Percentiles rank a stretch among this genome's conserved stretches.
Evolutionary conservation across 2,888 invertebrate genomes (phyloP).

Genomic region (Stictocephala bisonia): DNA sequence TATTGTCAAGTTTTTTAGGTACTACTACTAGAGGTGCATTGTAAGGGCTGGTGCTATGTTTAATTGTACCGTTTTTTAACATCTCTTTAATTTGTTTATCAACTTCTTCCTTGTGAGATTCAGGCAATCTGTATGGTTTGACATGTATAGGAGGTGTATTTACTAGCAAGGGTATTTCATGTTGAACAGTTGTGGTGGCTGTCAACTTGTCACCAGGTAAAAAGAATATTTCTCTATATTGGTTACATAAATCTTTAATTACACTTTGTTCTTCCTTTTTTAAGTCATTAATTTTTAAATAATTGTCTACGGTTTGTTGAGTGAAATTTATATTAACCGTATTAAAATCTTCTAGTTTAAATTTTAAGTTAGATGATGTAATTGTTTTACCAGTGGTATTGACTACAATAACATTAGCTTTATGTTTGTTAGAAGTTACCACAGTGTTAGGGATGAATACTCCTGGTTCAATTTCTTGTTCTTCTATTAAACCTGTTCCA

Average conservation of each 20-base stretch:
- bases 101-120: constrained; percentile 1
- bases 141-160: neutral
- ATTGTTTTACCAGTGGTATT: neutral
- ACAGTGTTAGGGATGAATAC: neutral
- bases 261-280: neutral
- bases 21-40: constrained; percentile 29
- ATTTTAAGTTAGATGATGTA: neutral
- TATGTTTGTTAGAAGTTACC: neutral
- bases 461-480: constrained; percentile 4
- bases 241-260: neutral
- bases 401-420: neutral
- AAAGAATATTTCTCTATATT: constrained; percentile 12
- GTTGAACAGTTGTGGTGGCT: neutral
- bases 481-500: constrained; percentile 16
- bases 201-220: no score
- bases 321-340: neutral
- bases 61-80: constrained; percentile 5
- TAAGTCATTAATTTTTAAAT: neutral
- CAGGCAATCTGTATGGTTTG: constrained; percentile 3
- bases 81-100: constrained; percentile 2
- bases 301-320: neutral
- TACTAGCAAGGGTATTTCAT: constrained; percentile 8
- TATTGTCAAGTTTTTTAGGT: no score
- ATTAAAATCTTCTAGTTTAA: neutral
- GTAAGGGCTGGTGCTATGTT: constrained; percentile 5